Evolutionary conservation across 2,113 vertebrate species (phyloP), one percentile per base, ranked within the genome.

Genomic region (Formicarius rufipectus): DNA sequence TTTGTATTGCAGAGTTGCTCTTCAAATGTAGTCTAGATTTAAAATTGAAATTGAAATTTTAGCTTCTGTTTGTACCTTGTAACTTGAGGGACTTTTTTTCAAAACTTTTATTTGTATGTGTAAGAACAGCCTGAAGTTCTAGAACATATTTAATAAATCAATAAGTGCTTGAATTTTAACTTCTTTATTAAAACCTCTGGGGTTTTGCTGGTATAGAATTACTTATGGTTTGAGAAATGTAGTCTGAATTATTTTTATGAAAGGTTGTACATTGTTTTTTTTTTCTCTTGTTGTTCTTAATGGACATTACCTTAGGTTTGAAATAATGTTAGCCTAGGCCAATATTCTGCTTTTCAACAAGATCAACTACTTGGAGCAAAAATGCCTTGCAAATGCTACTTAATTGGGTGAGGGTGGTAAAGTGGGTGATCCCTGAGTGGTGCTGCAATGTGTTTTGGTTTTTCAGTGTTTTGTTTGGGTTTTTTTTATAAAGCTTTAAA

Each of bases 1-100:
- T 56, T 28, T 55, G 28, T 66, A 33, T 35, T 78, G 49, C 37
- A 42, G 53, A 53, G 9, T 63, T 47, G 23, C 12, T 74, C 18
- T 83, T 74, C 72, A 83, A 37, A 31, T 59, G 24, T 40, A 37
- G 22, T 69, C 35, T 59, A 63, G 20, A 68, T n/a, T 63, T 37
- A 39, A 80, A 71, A 77, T 16, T 21, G 3, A 55, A 76, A 79
- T 27, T 84, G 68, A 90, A 75, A 89, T 22, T 90, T 94, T 86
- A 87, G 14, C 16, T 82, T 72, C 33, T 33, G 18, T n/a, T 84
- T 89, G 20, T 12, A 12, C 58, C n/a, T 82, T 84, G 42, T 21
- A 91, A 60, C 16, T 88, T 91, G n/a, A 90, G 52, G 87, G 80
- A 19, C 17, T 52, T 95, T 95, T 95, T 78, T 80, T 75, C 39